A percentile compares a stretch with the other conserved stretches of the same genome.
Conservation (phyloP, 2,888 invertebrate species). For the Andrena flavipes region DNA sequence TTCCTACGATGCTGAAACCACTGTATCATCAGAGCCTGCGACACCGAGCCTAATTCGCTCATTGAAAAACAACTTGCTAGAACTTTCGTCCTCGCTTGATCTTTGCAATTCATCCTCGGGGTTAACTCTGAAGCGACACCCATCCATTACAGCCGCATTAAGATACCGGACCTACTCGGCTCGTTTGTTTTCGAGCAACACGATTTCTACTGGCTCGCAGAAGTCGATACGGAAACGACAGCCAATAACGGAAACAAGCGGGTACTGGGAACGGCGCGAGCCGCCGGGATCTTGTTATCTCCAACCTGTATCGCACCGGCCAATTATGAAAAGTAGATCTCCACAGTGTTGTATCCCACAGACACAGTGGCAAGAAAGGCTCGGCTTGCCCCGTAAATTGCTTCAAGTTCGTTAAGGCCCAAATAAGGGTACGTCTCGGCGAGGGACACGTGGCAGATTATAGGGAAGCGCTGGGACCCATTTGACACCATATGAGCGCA, state of each 20-base stretch:
- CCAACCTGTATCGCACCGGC: slow-evolving; percentile 10
- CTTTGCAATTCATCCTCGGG: no score
- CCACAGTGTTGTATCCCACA: background rate
- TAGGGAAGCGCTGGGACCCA: slow-evolving; percentile 57
- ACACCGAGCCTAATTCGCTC: no score
- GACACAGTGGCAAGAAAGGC: background rate
- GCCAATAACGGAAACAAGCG: slow-evolving; percentile 5
- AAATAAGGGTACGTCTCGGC: slow-evolving; percentile 7
- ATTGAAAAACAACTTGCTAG: no score
- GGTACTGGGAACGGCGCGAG: background rate
- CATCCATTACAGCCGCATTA: no score
- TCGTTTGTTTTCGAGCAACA: background rate
- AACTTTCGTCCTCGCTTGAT: no score
- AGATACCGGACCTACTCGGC: background rate
- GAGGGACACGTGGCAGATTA: slow-evolving; percentile 47
- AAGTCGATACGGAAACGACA: slow-evolving; percentile 18
- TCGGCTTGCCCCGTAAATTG: slow-evolving; percentile 4
- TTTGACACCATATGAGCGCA: slow-evolving; percentile 61
- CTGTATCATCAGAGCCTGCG: no score
- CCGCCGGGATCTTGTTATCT: background rate
- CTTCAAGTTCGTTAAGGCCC: slow-evolving; percentile 19
- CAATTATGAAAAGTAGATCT: slow-evolving; percentile 33
- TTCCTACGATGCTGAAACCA: no score
- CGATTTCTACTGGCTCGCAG: slow-evolving; percentile 1
- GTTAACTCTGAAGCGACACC: no score